A percentile compares a stretch with the other conserved stretches of the same genome.
phyloP scores from a whole-genome alignment of 92 coral and sea anemone species.

The Nematostella vectensis region DNA sequence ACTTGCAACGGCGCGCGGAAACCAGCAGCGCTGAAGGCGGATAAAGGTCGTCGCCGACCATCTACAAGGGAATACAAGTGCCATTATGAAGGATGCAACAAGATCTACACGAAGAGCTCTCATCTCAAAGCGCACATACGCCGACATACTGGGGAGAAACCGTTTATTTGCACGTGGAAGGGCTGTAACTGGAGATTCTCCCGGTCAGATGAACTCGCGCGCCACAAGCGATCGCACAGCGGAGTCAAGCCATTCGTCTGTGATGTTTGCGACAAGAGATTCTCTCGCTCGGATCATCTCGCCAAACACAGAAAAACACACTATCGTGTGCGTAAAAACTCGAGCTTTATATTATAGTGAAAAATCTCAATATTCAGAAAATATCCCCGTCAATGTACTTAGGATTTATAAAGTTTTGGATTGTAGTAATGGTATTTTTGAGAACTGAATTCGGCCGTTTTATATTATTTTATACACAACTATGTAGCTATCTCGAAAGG shows the following conservation, averaged over 20 bases:
- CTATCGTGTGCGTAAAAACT: constrained; percentile 79
- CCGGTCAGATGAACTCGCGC: constrained; percentile 79
- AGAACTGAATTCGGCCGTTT: no score
- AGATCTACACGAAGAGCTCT: constrained; percentile 82
- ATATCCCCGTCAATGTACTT: no score
- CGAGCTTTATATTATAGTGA: constrained; percentile 36
- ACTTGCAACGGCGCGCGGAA: constrained; percentile 15
- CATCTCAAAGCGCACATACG: constrained; percentile 82
- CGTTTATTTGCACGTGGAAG: constrained; percentile 86
- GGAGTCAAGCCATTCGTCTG: constrained; percentile 83
- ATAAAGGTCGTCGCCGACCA: constrained; percentile 62
- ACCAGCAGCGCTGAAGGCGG: constrained; percentile 7
- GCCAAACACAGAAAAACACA: constrained; percentile 89
- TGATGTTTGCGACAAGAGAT: constrained; percentile 82
- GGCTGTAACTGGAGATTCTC: constrained; percentile 88
- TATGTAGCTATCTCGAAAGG: no score
- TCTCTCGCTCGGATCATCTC: constrained; percentile 79
- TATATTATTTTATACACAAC: no score
- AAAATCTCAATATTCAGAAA: no score
- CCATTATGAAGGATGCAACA: constrained; percentile 63
- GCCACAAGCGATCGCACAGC: constrained; percentile 87
- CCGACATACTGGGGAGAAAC: constrained; percentile 83
- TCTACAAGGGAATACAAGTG: constrained; percentile 87
- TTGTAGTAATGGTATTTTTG: no score
- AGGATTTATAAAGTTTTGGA: no score